Evolutionary conservation across 2,888 invertebrate species (phyloP).

Genomic region (Parasteatoda lunata): DNA sequence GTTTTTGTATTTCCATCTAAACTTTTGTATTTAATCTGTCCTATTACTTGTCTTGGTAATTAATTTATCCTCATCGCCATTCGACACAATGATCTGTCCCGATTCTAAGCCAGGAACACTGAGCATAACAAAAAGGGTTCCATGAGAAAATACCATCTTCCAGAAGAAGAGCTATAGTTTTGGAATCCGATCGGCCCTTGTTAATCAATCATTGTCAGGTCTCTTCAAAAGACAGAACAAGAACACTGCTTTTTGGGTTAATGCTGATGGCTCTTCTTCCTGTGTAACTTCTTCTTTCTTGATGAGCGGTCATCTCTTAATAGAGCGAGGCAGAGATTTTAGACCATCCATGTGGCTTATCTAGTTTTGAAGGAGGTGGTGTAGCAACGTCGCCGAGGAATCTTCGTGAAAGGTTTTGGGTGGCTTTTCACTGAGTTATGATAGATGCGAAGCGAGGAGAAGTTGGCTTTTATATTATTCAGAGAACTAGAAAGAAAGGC

Average conservation of each 20-base stretch:
- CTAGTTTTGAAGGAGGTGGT: not conserved
- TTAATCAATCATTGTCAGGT: conserved; percentile 59
- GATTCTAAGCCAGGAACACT: conserved; percentile 8
- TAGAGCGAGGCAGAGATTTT: not conserved
- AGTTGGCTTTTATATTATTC: not conserved
- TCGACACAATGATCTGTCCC: conserved; percentile 38
- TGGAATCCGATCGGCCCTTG: conserved; percentile 23
- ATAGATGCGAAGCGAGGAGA: not conserved
- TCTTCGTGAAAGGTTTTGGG: not conserved
- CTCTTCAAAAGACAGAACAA: conserved; percentile 24
- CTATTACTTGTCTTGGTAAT: conserved; percentile 40
- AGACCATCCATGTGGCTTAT: no score
- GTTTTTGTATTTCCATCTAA: no score
- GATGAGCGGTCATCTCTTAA: not conserved
- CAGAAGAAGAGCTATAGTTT: conserved; percentile 35
- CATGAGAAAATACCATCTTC: not conserved
- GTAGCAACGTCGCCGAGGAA: not conserved
- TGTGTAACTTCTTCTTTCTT: not conserved
- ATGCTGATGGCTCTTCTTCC: conserved; percentile 36
- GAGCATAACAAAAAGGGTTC: conserved; percentile 32
- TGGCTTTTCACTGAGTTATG: not conserved
- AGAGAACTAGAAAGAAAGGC: no score
- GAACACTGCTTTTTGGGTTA: conserved; percentile 55
- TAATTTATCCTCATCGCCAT: conserved; percentile 58
- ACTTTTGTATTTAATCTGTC: not conserved